These are phyloP conservation scores for Cottoperca gobio DNA, from an alignment of 2,797 vertebrate genomes.

Conservation along the genomic window DNA sequence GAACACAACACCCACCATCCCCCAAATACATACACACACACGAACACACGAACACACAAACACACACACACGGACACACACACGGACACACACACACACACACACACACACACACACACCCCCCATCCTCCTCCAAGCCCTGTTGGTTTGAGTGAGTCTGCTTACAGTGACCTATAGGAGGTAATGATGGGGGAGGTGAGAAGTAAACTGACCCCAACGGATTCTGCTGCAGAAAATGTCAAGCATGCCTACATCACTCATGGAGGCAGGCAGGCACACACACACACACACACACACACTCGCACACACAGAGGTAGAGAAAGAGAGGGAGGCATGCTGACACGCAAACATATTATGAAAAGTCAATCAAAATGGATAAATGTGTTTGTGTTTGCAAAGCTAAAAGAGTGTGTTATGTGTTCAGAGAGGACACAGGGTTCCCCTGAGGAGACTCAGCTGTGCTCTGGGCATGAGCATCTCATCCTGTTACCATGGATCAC, in stretches of 20 bases:
- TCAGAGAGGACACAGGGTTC: constrained; percentile 76
- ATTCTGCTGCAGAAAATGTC: constrained; percentile 81
- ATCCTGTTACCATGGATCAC: constrained; percentile 87
- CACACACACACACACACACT: constrained; percentile 5
- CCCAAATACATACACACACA: constrained; percentile 16
- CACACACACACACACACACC: constrained; percentile 16
- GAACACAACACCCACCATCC: constrained; percentile 47
- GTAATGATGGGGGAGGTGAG: constrained; percentile 73
- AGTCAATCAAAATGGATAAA: constrained; percentile 56
- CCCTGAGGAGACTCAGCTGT: constrained; percentile 87
- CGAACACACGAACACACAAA: neutral
- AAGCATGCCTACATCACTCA: constrained; percentile 72
- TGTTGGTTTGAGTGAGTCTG: constrained; percentile 61
- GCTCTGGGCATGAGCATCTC: constrained; percentile 83
- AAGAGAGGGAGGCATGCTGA: constrained; percentile 14
- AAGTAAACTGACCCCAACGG: constrained; percentile 77
- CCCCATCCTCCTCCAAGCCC: constrained; percentile 31
- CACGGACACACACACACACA: constrained; percentile 16
- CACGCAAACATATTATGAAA: constrained; percentile 41
- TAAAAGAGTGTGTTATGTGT: constrained; percentile 62
- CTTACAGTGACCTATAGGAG: constrained; percentile 78
- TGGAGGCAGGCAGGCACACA: constrained; percentile 36
- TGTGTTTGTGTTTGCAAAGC: constrained; percentile 33
- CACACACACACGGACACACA: constrained; percentile 18
- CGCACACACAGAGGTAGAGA: constrained; percentile 20